Percentiles rank a stretch among this genome's conserved stretches.
Conservation (phyloP, 2,797 vertebrate species). For the Platyrinchus mystaceus region DNA sequence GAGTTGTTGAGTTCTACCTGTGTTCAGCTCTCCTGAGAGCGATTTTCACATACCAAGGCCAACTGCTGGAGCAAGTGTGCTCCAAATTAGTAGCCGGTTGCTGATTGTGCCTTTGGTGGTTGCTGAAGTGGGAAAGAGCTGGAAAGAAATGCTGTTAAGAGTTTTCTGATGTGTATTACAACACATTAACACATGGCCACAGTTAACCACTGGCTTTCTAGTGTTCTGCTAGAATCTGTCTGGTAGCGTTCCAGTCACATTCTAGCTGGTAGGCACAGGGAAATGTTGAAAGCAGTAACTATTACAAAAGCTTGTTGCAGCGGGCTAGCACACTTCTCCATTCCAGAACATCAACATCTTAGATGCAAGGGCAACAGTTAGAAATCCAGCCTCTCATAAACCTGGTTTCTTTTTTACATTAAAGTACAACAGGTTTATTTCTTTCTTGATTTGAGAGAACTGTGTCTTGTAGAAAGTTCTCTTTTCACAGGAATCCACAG, state of each 20-base stretch:
- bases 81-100: neutral
- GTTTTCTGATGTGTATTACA: neutral
- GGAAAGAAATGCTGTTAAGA: neutral
- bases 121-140: neutral
- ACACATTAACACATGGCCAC: neutral
- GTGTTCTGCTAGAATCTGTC: slow-evolving; percentile 6
- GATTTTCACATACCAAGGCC: neutral
- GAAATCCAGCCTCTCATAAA: neutral
- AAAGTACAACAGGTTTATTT: neutral
- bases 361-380: neutral
- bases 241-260: neutral
- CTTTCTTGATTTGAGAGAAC: neutral
- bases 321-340: neutral
- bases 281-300: slow-evolving; percentile 18
- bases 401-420: neutral
- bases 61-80: neutral
- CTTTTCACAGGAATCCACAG: slow-evolving; percentile 1
- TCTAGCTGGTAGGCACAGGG: neutral
- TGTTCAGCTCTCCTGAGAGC: neutral
- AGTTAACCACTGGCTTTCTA: slow-evolving; percentile 15
- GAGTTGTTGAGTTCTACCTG: neutral
- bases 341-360: neutral
- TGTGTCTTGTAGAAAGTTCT: neutral
- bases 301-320: neutral
- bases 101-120: neutral